These are phyloP conservation scores for Callithrix jacchus DNA, from an alignment of 2,113 vertebrate genomes.

Conservation along the genomic window DNA sequence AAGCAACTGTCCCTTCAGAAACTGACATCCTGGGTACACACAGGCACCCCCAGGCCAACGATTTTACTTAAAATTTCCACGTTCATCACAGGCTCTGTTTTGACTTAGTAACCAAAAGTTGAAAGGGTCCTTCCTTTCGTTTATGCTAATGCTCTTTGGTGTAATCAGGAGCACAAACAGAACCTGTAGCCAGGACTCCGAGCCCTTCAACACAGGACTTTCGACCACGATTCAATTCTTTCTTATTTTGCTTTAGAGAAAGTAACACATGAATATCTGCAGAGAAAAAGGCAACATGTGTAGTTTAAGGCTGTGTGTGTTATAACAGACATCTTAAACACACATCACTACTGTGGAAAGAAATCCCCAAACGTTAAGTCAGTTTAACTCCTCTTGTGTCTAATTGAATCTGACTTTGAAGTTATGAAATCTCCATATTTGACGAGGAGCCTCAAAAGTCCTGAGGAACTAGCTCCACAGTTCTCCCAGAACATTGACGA, in stretches of 20 bases:
- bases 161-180: neutral
- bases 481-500: neutral
- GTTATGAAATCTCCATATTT: neutral
- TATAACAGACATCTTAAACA: neutral
- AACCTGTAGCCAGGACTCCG: neutral
- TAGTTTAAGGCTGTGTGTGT: neutral
- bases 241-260: neutral
- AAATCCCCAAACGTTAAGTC: neutral
- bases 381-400: neutral
- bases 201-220: neutral
- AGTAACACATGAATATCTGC: neutral
- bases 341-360: neutral
- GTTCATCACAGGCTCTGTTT: neutral
- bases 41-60: too few species aligned
- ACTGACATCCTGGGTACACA: too few species aligned
- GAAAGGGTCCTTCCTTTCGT: neutral
- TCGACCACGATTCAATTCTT: rapidly evolving
- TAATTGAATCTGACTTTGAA: neutral
- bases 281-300: neutral
- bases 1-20: neutral
- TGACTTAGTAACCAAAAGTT: neutral
- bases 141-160: neutral
- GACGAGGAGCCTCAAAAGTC: neutral
- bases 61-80: neutral
- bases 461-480: neutral